phyloP scores from a whole-genome alignment of 1,140 invertebrate genomes.

The Potamilus streckersoni region DNA sequence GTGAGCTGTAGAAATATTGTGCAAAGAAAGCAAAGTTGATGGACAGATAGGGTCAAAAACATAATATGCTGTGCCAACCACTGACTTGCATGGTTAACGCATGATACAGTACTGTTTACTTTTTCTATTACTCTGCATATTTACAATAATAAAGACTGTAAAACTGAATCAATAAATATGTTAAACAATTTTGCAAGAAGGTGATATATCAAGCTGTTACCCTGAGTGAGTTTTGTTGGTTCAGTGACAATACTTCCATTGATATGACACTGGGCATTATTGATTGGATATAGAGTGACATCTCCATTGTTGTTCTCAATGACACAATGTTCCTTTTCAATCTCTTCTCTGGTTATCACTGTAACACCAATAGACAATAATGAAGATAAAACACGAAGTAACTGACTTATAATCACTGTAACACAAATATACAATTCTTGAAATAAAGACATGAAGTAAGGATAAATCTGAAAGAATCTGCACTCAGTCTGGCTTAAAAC shows the following conservation, averaged over 20 bases:
- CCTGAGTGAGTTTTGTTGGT: slow-evolving; percentile 81
- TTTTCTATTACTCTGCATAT: neutral
- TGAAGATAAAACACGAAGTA: no score
- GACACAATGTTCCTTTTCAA: slow-evolving; percentile 85
- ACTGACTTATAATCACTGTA: no score
- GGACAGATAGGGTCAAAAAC: no score
- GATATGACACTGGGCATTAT: slow-evolving; percentile 82
- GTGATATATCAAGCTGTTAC: slow-evolving; percentile 57
- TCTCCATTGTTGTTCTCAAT: slow-evolving; percentile 80
- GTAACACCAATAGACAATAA: slow-evolving; percentile 16
- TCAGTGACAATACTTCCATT: slow-evolving; percentile 83
- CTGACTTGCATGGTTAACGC: no score
- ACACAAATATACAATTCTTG: no score
- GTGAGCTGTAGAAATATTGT: no score
- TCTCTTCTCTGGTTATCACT: slow-evolving; percentile 79
- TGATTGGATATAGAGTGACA: slow-evolving; percentile 81
- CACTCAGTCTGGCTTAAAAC: no score
- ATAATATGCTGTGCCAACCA: no score
- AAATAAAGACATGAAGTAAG: no score
- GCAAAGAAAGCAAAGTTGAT: no score
- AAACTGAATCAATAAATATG: slow-evolving; percentile 3
- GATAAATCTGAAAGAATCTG: no score
- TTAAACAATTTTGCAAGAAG: slow-evolving; percentile 11
- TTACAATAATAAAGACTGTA: neutral
- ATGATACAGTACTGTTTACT: no score